Evolutionary conservation across 2,113 vertebrate genomes (phyloP), one percentile per base, ranked within the genome.

Genomic region (Carassius carassius): DNA sequence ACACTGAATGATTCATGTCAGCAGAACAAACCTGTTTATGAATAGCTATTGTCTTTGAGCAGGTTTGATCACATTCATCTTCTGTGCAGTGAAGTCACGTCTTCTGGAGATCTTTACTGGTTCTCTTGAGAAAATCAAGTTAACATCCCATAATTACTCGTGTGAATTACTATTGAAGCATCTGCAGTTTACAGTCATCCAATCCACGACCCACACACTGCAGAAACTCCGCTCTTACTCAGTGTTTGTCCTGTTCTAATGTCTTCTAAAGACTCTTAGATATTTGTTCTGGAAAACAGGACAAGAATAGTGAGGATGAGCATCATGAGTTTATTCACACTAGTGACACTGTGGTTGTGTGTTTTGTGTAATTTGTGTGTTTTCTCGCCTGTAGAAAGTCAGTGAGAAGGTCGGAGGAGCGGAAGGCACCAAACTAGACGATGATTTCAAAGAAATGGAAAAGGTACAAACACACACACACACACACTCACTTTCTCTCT

Each of bases 401-500:
- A 87, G 86, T 85, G 86, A 87, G 83, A 87, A 82, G 86, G 86
- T 87, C 6, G 86, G 86, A 67, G 86, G 86, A 44, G 86, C 86
- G 29, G 86, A 87, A 73, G 86, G 86, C 17, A 87, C 86, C 25
- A 87, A 87, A 58, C 83, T 87, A 2, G 86, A 87, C 8, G 83
- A 87, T 87, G 86, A 87, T 54, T 87, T 87, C 32, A 87, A 87
- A 70, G 86, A 87, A 62, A 87, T 87, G 86, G 86, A 87, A 51
- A 87, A 87, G 83, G 86, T 49, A 47, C 10, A 10, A 44, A 9
- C 41, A 41, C 7, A 9, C 41, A 41, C 41, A 9, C 41, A 9
- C 41, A 41, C 7, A 7, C 5, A 9, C n/a, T n/a, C n/a, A n/a
- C n/a, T n/a, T n/a, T n/a, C n/a, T n/a, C n/a, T n/a, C n/a, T n/a